These are phyloP conservation scores for Philopedon plagiatum DNA, from an alignment of 2,888 invertebrate species.

Conservation along the genomic window DNA sequence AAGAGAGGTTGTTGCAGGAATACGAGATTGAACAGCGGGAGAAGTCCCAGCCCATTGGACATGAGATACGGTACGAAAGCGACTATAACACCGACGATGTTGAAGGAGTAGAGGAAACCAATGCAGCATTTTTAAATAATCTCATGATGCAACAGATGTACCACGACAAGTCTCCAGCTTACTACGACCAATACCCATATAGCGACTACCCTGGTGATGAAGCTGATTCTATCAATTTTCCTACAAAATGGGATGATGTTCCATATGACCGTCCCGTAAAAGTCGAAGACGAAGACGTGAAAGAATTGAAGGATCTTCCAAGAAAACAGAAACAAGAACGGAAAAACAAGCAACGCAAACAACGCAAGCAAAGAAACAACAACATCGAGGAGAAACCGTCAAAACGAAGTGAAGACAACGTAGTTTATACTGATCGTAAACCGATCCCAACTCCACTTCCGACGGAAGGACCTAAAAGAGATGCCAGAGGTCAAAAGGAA, in stretches of 20 bases:
- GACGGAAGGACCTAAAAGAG: slow-evolving; percentile 55
- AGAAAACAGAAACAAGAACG: slow-evolving; percentile 66
- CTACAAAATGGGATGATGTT: slow-evolving; percentile 57
- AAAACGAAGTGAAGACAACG: slow-evolving; percentile 47
- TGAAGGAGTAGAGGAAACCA: slow-evolving; percentile 67
- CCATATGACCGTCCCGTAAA: slow-evolving; percentile 46
- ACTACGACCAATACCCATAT: slow-evolving; percentile 55
- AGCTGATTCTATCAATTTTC: slow-evolving; percentile 47
- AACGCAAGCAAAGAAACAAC: slow-evolving; percentile 34
- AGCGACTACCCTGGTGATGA: slow-evolving; percentile 46
- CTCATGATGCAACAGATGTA: slow-evolving; percentile 78
- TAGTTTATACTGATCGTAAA: slow-evolving; percentile 64
- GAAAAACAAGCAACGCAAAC: slow-evolving; percentile 59
- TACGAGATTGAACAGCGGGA: slow-evolving; percentile 73
- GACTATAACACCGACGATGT: slow-evolving; percentile 62
- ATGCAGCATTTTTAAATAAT: slow-evolving; percentile 78
- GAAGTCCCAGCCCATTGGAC: slow-evolving; percentile 76
- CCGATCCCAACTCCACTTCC: slow-evolving; percentile 60
- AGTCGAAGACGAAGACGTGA: slow-evolving; percentile 77
- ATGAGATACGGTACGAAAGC: slow-evolving; percentile 77
- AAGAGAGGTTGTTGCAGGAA: slow-evolving; percentile 75
- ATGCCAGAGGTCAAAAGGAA: slow-evolving; percentile 74
- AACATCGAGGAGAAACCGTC: slow-evolving; percentile 29
- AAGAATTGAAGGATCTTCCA: slow-evolving; percentile 76
- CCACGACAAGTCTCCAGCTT: slow-evolving; percentile 66